Conservation (phyloP, 2,797 vertebrate genomes). For the Neoniphon sammara region DNA sequence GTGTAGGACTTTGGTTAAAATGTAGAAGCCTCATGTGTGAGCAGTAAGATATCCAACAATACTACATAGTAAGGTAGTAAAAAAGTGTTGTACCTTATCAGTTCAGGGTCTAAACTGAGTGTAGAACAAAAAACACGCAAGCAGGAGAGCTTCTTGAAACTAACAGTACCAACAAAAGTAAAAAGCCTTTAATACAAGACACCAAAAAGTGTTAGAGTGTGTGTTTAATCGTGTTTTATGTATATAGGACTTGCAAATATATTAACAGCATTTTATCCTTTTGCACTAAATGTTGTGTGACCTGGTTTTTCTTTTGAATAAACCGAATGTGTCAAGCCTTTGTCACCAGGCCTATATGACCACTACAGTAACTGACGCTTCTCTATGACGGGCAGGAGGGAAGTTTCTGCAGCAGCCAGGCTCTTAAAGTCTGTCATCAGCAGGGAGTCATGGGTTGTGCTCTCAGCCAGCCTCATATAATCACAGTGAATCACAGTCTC, state of each 20-base stretch:
- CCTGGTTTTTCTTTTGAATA: too few relatives aligned
- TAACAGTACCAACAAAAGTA: too few relatives aligned
- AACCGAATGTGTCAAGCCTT: too few relatives aligned
- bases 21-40: not conserved
- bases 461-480: slow-evolving; percentile 32
- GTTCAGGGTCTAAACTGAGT: not conserved
- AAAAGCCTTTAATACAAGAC: too few relatives aligned
- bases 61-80: not conserved
- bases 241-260: too few relatives aligned
- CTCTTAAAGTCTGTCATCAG: slow-evolving; percentile 10
- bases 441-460: slow-evolving; percentile 41
- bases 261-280: too few relatives aligned
- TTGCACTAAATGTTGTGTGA: too few relatives aligned
- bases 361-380: not conserved
- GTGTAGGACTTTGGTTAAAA: not conserved
- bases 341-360: too few relatives aligned
- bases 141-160: too few relatives aligned
- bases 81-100: not conserved
- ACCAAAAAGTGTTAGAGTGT: too few relatives aligned
- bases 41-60: not conserved
- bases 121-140: too few relatives aligned
- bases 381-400: not conserved
- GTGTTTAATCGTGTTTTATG: too few relatives aligned
- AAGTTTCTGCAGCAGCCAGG: not conserved
- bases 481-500: not conserved